phyloP scores from a whole-genome alignment of 2,797 vertebrate species.

The Cephalopachus bancanus region DNA sequence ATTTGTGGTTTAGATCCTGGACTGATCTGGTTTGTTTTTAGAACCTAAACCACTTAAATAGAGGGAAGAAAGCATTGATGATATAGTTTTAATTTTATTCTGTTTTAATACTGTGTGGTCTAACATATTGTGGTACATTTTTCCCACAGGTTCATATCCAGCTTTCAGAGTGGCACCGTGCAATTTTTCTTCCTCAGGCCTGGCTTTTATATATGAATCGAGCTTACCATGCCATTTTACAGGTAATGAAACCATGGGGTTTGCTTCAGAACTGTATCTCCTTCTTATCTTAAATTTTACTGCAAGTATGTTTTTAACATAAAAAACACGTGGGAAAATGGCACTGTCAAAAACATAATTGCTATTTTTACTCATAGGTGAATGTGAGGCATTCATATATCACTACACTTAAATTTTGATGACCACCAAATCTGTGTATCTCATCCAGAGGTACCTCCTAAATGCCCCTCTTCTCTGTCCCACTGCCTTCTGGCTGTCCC shows the following conservation, averaged over 20 bases:
- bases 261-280: neutral
- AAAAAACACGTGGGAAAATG: conserved; percentile 31
- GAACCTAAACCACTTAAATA: conserved; percentile 48
- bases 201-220: conserved; percentile 96
- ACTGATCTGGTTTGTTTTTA: conserved; percentile 62
- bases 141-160: conserved; percentile 96
- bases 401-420: neutral
- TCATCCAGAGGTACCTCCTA: neutral
- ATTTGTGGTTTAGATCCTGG: conserved; percentile 61
- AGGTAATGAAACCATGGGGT: conserved; percentile 88
- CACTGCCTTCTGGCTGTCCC: neutral
- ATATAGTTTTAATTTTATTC: neutral
- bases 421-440: neutral
- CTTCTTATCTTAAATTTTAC: neutral
- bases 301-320: neutral
- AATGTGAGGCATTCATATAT: neutral
- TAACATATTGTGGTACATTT: neutral
- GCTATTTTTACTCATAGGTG: neutral
- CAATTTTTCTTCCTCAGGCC: conserved; percentile 94
- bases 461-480: neutral
- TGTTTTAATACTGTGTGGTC: neutral
- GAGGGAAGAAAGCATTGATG: conserved; percentile 20
- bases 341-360: neutral
- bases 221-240: conserved; percentile 93
- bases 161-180: conserved; percentile 96